Base-by-base conservation (phyloP, 2,888 invertebrate genomes). In the Sminthurinus aureus region DNA sequence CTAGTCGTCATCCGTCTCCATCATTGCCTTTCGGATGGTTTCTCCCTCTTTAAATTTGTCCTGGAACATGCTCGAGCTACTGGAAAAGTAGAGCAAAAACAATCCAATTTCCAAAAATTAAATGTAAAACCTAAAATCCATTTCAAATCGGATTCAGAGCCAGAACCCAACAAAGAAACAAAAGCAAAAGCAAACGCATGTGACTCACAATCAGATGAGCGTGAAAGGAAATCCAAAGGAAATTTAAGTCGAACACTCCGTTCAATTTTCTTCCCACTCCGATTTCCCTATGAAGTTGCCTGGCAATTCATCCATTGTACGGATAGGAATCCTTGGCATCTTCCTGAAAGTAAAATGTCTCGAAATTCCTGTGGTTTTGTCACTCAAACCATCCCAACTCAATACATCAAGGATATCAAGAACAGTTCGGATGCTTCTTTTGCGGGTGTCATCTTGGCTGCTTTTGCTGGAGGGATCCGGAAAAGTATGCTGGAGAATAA, bases 391-490 rank as follows among this genome's bases (percentile, higher is more conserved):
- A 20, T 81, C 13, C 12, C 8, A 12, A 52, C 58, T 0, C 26
- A 74, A 38, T 73, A 15, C 24, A 71, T 81, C 24, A 81, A 74
- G 26, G 51, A 74, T 24, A 81, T 81, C 11, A 81, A 81, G 51
- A 74, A 51, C 26, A 20, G 20, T n/a, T 64, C 73, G 12, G 9
- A 74, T 18, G 64, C 74, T 0, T 74, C 74, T 0, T 81, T 81
- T 58, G 74, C 81, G 0, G 81, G 58, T 0, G 81, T 81, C 9
- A 9, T 58, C 22, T 38, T 81, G 64, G n/a, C 74, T 24, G 81
- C 74, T 8, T 58, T 81, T 6, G 64, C 74, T 64, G 81, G 81
- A 12, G 81, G 81, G 13, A 81, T 81, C 64, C 73, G 81, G 9
- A 81, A 81, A 58, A 64, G 51, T 20, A 81, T 81, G 81, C 20